Conservation (phyloP, 2,888 invertebrate species). For the Notocelia uddmanniana region DNA sequence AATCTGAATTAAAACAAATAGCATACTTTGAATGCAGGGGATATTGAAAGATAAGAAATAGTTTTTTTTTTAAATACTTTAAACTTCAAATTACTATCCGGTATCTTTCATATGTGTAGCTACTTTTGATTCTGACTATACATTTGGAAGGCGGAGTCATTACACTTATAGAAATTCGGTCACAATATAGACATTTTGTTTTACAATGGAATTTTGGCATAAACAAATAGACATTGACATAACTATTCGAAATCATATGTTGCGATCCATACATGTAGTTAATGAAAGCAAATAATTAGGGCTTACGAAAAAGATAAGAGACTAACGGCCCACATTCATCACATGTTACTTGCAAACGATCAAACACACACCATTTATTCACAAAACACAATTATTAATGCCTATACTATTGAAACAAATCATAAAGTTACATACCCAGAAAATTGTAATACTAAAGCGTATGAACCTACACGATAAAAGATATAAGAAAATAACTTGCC, state of each 20-base stretch:
- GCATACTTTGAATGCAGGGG: background rate
- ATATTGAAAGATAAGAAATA: background rate
- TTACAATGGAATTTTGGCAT: background rate
- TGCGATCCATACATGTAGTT: background rate
- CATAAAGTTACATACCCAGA: background rate
- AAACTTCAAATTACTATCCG: no score
- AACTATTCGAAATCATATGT: no score
- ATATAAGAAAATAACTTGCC: slow-evolving; percentile 79
- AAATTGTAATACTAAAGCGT: background rate
- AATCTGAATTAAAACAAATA: slow-evolving; percentile 81
- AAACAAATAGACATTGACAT: background rate
- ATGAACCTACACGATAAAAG: background rate
- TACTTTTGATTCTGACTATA: no score
- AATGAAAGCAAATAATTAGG: background rate
- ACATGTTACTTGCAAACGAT: slow-evolving; percentile 6
- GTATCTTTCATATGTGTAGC: no score
- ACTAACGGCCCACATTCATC: slow-evolving; percentile 14
- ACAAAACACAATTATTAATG: background rate
- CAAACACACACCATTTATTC: background rate
- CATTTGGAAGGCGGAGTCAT: no score
- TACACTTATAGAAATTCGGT: background rate
- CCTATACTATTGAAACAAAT: background rate
- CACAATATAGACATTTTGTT: background rate
- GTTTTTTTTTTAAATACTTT: background rate
- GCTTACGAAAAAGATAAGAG: background rate